A percentile compares a stretch with the other conserved stretches of the same genome.
Conservation (phyloP, 2,888 invertebrate species). For the Sphecodes monilicornis region DNA sequence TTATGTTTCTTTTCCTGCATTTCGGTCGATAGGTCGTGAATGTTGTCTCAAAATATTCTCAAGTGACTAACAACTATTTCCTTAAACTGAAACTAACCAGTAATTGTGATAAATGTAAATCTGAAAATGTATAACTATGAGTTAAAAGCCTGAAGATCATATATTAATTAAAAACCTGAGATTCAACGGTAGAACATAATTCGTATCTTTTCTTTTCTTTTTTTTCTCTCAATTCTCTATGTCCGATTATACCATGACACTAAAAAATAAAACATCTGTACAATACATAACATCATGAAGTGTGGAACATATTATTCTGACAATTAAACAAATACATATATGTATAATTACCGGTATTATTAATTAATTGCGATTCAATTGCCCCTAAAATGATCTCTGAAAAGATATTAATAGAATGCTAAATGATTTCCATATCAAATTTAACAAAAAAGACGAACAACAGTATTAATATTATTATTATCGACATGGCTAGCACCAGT, state of each 20-base stretch:
- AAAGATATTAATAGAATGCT: conserved; percentile 44
- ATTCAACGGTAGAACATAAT: conserved; percentile 62
- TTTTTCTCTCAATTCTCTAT: conserved; percentile 54
- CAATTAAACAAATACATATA: conserved; percentile 48
- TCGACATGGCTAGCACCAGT: conserved; percentile 93
- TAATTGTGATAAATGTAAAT: conserved; percentile 45
- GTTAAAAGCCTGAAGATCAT: conserved; percentile 57
- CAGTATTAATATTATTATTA: conserved; percentile 38
- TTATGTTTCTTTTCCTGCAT: conserved; percentile 40
- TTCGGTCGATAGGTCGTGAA: conserved; percentile 18
- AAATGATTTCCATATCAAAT: conserved; percentile 55
- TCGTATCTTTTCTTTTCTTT: conserved; percentile 37
- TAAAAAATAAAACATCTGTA: conserved; percentile 68
- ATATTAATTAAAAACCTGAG: conserved; percentile 68
- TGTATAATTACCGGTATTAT: conserved; percentile 40
- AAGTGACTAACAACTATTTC: conserved; percentile 35
- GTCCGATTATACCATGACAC: conserved; percentile 53
- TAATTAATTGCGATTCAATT: conserved; percentile 51
- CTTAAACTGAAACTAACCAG: conserved; percentile 45
- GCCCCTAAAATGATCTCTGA: conserved; percentile 50
- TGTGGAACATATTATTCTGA: conserved; percentile 56
- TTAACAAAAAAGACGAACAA: conserved; percentile 56
- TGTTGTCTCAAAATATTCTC: conserved; percentile 24
- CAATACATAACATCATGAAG: conserved; percentile 62
- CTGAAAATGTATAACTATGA: conserved; percentile 43